A percentile compares a stretch with the other conserved stretches of the same genome.
Evolutionary conservation across 2,113 vertebrate genomes (phyloP).

Genomic region (Stigmatopora argus): DNA sequence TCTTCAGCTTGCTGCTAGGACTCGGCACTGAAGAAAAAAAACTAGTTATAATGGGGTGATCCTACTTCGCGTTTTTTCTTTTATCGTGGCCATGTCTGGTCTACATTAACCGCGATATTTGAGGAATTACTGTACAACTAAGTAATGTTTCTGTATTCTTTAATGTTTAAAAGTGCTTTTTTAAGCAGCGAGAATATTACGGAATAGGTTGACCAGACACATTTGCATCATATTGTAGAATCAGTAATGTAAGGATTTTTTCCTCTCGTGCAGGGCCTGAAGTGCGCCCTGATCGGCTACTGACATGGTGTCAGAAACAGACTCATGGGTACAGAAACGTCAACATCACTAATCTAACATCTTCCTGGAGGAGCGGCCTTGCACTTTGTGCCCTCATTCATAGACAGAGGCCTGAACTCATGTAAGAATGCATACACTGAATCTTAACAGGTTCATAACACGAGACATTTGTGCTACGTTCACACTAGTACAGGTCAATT

Average conservation of each 20-base stretch:
- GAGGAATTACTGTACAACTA: no score
- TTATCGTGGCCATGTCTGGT: no score
- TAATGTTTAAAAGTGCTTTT: no score
- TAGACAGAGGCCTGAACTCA: constrained; percentile 83
- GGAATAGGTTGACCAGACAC: no score
- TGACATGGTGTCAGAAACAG: constrained; percentile 93
- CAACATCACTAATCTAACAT: constrained; percentile 76
- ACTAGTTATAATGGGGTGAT: no score
- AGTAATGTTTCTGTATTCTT: no score
- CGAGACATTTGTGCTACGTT: neutral
- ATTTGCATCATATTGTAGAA: neutral
- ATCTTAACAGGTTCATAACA: neutral
- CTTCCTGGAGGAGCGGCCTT: constrained; percentile 86
- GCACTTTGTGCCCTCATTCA: constrained; percentile 91
- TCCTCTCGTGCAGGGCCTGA: constrained; percentile 79
- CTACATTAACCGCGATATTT: no score
- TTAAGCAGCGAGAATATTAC: no score
- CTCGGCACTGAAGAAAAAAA: no score
- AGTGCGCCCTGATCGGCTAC: constrained; percentile 78
- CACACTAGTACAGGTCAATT: neutral
- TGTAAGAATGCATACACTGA: constrained; percentile 49
- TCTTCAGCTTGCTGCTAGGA: no score
- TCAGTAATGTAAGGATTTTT: neutral
- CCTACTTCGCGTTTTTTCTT: no score
- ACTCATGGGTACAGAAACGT: constrained; percentile 83